Base-by-base conservation (phyloP, 2,888 invertebrate species). In the Hypomecis atomaria region DNA sequence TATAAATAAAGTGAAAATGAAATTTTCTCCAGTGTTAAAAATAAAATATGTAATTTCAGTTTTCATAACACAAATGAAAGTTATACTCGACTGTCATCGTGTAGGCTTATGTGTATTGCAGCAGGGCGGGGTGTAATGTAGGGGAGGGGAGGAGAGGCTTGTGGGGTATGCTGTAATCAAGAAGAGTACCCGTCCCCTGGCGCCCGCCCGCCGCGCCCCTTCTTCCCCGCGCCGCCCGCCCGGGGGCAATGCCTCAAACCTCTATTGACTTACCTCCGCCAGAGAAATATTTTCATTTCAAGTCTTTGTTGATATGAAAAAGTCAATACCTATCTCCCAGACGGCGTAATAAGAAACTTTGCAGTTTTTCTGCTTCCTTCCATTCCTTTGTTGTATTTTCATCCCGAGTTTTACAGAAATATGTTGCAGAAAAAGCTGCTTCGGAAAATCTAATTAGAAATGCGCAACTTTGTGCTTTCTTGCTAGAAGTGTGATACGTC, bases 141-240 rank as follows among this genome's bases (percentile, higher is more conserved):
- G 76, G 79, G 78, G 74, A 48, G 56, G 57, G 60, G 43, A 77
- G 74, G 73, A 65, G 71, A 74, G 78, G 80, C 73, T 72, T 69
- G 75, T 79, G 83, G 85, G 86, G 86, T 77, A 86, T 82, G 84
- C 87, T 85, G 92, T 93, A 93, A 93, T 93, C 93, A 93, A 93
- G 92, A 90, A 92, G 92, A 93, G 93, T 93, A 92, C 88, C 86
- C 88, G 90, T 91, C 92, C 92, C 91, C 76, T 85, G 90, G 85
- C 88, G 82, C 83, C 73, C 75, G 78, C 81, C 70, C 77, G 71
- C 68, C 66, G 44, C 59, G 8, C 45, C 71, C 54, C 43, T 62
- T 62, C 63, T 58, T 53, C 71, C 57, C 63, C 48, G 72, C 74
- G 36, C 85, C 84, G 36, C 85, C 84, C 23, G 23, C 23, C 85